Percentiles rank a stretch among this genome's conserved stretches.
These are phyloP conservation scores for Rhingia rostrata DNA, from an alignment of 2,888 invertebrate species.

Conservation along the genomic window DNA sequence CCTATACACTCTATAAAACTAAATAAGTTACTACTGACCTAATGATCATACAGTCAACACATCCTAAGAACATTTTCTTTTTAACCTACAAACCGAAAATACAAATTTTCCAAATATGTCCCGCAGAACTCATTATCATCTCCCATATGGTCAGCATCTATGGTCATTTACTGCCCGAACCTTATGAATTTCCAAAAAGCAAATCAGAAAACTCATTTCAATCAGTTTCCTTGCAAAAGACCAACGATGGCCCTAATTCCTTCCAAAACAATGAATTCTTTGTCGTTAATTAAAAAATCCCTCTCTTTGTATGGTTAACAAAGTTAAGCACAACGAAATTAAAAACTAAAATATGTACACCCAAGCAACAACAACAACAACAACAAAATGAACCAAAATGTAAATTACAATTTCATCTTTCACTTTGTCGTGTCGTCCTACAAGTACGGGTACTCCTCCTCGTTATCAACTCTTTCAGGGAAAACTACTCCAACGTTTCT, in stretches of 20 bases:
- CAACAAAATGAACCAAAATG: constrained; percentile 60
- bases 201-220: constrained; percentile 13
- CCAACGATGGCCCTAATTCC: constrained; percentile 69
- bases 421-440: constrained; percentile 60
- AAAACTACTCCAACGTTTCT: constrained; percentile 54
- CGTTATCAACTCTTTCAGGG: constrained; percentile 70
- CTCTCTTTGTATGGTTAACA: constrained; percentile 65
- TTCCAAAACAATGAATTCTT: constrained; percentile 67
- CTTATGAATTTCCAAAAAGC: not conserved
- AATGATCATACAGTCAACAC: no score
- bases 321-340: constrained; percentile 70
- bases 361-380: constrained; percentile 38
- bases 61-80: not conserved
- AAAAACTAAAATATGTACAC: constrained; percentile 34
- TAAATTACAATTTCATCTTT: constrained; percentile 75
- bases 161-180: constrained; percentile 1
- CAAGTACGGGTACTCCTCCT: constrained; percentile 31
- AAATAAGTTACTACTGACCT: no score
- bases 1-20: no score
- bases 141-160: constrained; percentile 19
- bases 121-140: not conserved
- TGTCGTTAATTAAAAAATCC: constrained; percentile 71
- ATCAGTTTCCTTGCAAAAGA: constrained; percentile 43
- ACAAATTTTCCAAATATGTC: not conserved
- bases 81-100: constrained; percentile 11